These are phyloP conservation scores for Xenentodon cancila DNA, from an alignment of 2,797 vertebrate species.

Conservation along the genomic window DNA sequence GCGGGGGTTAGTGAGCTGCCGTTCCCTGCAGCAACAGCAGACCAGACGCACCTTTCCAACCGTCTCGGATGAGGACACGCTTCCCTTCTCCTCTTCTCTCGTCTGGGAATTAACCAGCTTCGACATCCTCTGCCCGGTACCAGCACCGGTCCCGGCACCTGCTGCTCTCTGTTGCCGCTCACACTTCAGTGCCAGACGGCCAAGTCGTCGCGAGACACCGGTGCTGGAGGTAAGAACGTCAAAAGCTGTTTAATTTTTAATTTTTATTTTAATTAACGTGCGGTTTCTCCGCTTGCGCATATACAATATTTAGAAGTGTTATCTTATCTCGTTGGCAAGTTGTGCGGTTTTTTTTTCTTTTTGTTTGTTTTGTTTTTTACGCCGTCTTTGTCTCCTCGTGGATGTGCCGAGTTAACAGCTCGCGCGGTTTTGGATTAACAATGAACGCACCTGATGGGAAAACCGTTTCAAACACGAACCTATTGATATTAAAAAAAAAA, in stretches of 20 bases:
- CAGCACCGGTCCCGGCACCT: background rate
- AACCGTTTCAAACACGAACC: background rate
- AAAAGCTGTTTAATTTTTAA: slow-evolving; percentile 8
- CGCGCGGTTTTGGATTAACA: slow-evolving; percentile 14
- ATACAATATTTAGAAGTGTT: no score
- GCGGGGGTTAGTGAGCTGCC: background rate
- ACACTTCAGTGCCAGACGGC: slow-evolving; percentile 1
- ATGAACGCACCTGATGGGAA: background rate
- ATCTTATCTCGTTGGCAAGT: no score
- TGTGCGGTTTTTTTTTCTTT: no score
- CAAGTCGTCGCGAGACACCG: slow-evolving; percentile 15
- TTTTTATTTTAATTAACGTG: background rate
- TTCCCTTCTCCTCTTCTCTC: slow-evolving; percentile 4
- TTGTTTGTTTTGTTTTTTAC: no score
- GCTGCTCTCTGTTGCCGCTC: slow-evolving; percentile 5
- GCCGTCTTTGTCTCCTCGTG: no score
- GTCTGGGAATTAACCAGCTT: background rate
- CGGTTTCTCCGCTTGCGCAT: background rate
- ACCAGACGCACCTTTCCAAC: slow-evolving; percentile 41
- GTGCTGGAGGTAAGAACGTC: background rate
- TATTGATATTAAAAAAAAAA: no score
- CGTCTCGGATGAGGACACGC: background rate
- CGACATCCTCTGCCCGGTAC: background rate
- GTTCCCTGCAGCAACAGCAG: slow-evolving; percentile 10
- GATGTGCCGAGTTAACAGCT: slow-evolving; percentile 1